Evolutionary conservation across 2,888 invertebrate genomes (phyloP).

Genomic region (Melinopterus prodromus): DNA sequence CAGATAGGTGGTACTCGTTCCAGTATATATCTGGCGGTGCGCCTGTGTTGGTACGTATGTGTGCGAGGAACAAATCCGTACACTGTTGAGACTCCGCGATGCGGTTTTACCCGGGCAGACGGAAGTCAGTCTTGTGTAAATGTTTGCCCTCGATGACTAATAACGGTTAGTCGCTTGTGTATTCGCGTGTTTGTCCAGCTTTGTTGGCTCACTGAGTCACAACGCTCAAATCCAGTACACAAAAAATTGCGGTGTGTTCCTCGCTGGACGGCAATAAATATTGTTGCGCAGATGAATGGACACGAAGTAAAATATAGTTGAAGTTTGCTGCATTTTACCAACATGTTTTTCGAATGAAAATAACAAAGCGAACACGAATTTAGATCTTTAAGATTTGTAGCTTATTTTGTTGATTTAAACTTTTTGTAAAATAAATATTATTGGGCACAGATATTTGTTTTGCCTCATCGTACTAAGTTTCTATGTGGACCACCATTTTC

Average conservation of each 20-base stretch:
- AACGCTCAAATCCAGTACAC: not conserved
- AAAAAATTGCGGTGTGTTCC: not conserved
- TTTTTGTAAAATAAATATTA: too few relatives aligned
- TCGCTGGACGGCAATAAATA: not conserved
- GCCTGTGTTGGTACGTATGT: not conserved
- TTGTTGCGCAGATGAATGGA: conserved; percentile 14
- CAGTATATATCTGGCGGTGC: not conserved
- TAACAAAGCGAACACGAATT: too few relatives aligned
- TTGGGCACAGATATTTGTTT: too few relatives aligned
- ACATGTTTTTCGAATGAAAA: too few relatives aligned
- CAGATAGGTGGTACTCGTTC: not conserved
- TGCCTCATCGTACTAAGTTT: too few relatives aligned
- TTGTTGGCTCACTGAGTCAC: conserved; percentile 15
- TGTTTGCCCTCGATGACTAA: conserved; percentile 22
- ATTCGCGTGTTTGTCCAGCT: conserved; percentile 5
- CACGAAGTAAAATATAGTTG: too few relatives aligned
- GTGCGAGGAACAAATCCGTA: not conserved
- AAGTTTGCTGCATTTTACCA: too few relatives aligned
- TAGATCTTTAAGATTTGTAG: too few relatives aligned
- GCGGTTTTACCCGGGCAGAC: conserved; percentile 11
- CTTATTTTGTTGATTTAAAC: too few relatives aligned
- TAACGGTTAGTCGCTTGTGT: conserved; percentile 24
- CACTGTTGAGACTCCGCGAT: conserved; percentile 4
- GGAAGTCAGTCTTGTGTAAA: conserved; percentile 23
- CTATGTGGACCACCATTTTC: too few relatives aligned